phyloP scores from a whole-genome alignment of 2,797 vertebrate genomes.

The Diceros bicornis region DNA sequence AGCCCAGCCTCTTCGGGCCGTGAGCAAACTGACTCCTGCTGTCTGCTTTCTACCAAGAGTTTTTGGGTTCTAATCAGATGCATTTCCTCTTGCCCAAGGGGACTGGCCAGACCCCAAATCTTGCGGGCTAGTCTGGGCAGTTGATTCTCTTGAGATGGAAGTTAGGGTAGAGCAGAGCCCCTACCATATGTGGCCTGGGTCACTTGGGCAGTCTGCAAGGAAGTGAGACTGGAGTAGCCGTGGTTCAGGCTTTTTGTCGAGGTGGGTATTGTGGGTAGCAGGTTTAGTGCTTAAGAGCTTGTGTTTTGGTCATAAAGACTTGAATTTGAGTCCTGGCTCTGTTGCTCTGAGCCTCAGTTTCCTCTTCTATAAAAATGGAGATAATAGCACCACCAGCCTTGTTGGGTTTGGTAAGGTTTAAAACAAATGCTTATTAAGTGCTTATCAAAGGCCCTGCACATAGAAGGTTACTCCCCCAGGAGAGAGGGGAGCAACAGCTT shows the following conservation, averaged over 20 bases:
- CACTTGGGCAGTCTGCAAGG: rapidly evolving
- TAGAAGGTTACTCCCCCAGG: not conserved
- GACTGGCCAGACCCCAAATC: not conserved
- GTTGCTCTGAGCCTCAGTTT: not conserved
- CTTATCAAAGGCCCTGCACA: not conserved
- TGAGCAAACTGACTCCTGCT: not conserved
- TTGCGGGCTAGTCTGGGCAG: not conserved
- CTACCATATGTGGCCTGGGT: rapidly evolving
- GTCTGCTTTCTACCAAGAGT: not conserved
- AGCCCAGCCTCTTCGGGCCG: not conserved
- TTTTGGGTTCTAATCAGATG: not conserved
- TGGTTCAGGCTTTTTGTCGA: not conserved
- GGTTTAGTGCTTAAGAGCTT: not conserved
- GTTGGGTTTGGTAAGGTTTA: not conserved
- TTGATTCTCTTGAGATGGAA: not conserved
- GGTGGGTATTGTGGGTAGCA: not conserved
- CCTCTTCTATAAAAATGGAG: not conserved
- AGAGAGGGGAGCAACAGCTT: not conserved
- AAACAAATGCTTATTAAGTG: not conserved
- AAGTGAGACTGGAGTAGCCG: not conserved
- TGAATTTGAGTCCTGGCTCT: not conserved
- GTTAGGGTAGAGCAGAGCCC: not conserved
- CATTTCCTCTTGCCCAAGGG: not conserved
- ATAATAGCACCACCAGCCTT: not conserved
- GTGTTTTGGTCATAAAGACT: rapidly evolving